These are phyloP conservation scores for Prietella phreatophila DNA, from an alignment of 2,113 vertebrate species.

Conservation along the genomic window DNA sequence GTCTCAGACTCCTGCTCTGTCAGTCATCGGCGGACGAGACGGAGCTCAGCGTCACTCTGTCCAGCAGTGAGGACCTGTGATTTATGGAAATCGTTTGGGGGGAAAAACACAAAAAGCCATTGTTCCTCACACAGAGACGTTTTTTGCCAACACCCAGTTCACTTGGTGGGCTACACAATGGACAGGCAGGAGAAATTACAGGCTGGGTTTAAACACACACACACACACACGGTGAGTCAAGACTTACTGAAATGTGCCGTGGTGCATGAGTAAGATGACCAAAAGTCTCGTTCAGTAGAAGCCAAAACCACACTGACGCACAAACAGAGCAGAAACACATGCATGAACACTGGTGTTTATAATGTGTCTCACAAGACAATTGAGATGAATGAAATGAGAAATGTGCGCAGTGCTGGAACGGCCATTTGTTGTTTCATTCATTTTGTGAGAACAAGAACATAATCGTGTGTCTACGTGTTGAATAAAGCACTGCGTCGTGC, in stretches of 20 bases:
- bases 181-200: neutral
- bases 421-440: neutral
- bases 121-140: neutral
- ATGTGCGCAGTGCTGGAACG: too few species aligned
- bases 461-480: neutral
- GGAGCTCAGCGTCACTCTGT: neutral
- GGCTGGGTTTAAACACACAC: slow-evolving; percentile 18
- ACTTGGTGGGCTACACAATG: slow-evolving; percentile 16
- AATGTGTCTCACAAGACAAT: neutral
- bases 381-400: neutral
- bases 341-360: neutral
- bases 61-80: neutral
- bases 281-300: neutral
- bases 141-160: slow-evolving; percentile 26
- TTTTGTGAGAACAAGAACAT: neutral
- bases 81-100: slow-evolving; percentile 3
- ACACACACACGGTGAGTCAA: neutral
- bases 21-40: neutral
- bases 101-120: slow-evolving; percentile 16
- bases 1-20: neutral
- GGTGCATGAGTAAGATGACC: neutral
- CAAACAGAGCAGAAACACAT: slow-evolving; percentile 58
- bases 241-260: neutral
- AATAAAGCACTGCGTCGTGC: neutral
- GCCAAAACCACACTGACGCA: slow-evolving; percentile 63